These are phyloP conservation scores for Bubo scandiacus DNA, from an alignment of 2,113 vertebrate genomes.

Conservation along the genomic window DNA sequence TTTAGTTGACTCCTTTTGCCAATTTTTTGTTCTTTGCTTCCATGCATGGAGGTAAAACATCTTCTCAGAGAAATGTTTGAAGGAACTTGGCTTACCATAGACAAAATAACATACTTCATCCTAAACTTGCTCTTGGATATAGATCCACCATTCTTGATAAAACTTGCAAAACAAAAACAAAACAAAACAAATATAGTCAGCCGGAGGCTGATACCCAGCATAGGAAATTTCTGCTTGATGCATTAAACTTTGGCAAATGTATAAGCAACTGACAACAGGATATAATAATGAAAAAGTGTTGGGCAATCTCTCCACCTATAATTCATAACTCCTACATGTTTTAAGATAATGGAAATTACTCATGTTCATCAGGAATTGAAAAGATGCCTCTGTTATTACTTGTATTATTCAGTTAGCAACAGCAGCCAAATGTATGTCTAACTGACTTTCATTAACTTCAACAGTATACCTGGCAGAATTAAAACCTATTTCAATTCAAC, in stretches of 20 bases:
- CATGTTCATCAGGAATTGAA: slow-evolving; percentile 59
- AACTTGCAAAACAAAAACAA: slow-evolving; percentile 45
- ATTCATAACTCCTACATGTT: slow-evolving; percentile 57
- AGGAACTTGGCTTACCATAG: neutral
- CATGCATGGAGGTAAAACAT: neutral
- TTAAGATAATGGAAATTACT: slow-evolving; percentile 67
- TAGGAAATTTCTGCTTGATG: slow-evolving; percentile 25
- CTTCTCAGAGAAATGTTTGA: neutral
- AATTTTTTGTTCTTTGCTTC: neutral
- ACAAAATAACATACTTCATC: slow-evolving; percentile 56
- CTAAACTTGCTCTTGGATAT: slow-evolving; percentile 52
- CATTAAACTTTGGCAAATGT: slow-evolving; percentile 59
- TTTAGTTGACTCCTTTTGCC: neutral
- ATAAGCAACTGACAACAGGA: slow-evolving; percentile 56
- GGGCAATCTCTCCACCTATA: slow-evolving; percentile 52
- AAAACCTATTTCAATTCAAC: slow-evolving; percentile 34
- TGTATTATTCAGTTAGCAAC: slow-evolving; percentile 50
- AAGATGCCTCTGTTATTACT: slow-evolving; percentile 62
- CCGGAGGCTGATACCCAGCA: neutral
- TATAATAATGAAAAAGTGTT: slow-evolving; percentile 56
- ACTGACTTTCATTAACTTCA: slow-evolving; percentile 61
- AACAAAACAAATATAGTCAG: neutral
- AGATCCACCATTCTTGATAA: slow-evolving; percentile 33
- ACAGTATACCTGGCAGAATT: slow-evolving; percentile 36
- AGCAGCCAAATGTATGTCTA: slow-evolving; percentile 55